Percentiles rank a stretch among this genome's conserved stretches.
Evolutionary conservation across 64 coral and sea anemone species (phyloP).

Genomic region (Porites lutea): DNA sequence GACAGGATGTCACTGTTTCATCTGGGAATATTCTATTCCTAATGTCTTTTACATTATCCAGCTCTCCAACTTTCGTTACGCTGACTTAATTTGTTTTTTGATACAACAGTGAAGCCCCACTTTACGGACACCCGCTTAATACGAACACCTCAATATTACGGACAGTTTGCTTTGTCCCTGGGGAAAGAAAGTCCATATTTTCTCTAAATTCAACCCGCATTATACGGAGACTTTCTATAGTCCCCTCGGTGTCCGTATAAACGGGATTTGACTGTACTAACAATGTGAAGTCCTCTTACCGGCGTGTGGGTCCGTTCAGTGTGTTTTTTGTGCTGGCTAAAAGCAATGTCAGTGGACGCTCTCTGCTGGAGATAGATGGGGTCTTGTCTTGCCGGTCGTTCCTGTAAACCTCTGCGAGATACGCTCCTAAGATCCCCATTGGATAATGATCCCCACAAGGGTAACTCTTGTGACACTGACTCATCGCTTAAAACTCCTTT

Average conservation of each 20-base stretch:
- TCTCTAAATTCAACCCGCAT: no score
- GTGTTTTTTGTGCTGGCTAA: background rate
- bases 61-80: no score
- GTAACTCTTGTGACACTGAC: background rate
- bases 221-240: no score
- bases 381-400: conserved; percentile 12
- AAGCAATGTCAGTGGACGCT: conserved; percentile 6
- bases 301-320: background rate
- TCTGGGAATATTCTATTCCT: no score
- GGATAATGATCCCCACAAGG: conserved; percentile 4
- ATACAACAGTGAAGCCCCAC: background rate
- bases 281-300: background rate
- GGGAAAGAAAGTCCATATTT: no score
- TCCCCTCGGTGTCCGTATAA: background rate
- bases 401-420: conserved; percentile 28
- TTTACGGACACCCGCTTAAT: conserved; percentile 13
- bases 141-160: background rate
- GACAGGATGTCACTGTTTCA: no score
- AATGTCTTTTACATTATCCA: no score
- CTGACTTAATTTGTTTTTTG: no score
- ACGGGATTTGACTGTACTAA: background rate
- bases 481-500: conserved; percentile 26
- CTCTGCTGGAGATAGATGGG: background rate
- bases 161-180: background rate
- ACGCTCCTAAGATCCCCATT: conserved; percentile 4